Base-by-base conservation (phyloP, 35 echinoderm and acorn worm genomes). In the Patiria miniata region DNA sequence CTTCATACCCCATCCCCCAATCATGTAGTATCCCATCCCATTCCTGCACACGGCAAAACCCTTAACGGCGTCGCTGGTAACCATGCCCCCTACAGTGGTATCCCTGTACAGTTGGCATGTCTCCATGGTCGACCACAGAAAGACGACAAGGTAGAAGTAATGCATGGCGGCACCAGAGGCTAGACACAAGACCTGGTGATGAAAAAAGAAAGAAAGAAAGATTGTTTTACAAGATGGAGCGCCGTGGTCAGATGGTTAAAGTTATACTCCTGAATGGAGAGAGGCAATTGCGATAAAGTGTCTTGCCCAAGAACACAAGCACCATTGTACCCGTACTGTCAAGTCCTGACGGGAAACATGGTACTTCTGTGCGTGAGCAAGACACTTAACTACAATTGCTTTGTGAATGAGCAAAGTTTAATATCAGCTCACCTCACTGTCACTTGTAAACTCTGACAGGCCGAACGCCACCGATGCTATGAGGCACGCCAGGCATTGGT, bases 401-500 rank as follows among this genome's bases (percentile, higher is more conserved):
- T n/a, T n/a, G n/a, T n/a, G n/a, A n/a, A n/a, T n/a, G n/a, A n/a
- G n/a, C n/a, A n/a, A n/a, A n/a, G 68, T 47, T 47, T 6, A 47
- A 12, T 6, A 47, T 12, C 42, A 6, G 37, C 32, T 34, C 59
- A 84, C 82, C 82, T 84, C 18, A 61, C 39, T 38, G 10, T 59
- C 21, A 14, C 51, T 19, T 59, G 82, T 58, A 34, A 84, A 59
- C 19, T 84, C 82, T 29, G 82, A 84, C 15, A 36, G 10, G 53
- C 7, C 82, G 34, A 84, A 61, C 0, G 53, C 51, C 19, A 84
- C 22, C 7, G 82, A 59, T 15, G 82, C 82, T 1, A 84, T 6
- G 30, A 84, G 82, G 14, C 52, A 53, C 8, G 82, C 82, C 53
- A 84, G 28, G n/a, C 82, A 84, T 30, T 58, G 82, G 39, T 84